Evolutionary conservation across 2,888 invertebrate species (phyloP), one percentile per base, ranked within the genome.

Genomic region (Sinohyriopsis cumingii): DNA sequence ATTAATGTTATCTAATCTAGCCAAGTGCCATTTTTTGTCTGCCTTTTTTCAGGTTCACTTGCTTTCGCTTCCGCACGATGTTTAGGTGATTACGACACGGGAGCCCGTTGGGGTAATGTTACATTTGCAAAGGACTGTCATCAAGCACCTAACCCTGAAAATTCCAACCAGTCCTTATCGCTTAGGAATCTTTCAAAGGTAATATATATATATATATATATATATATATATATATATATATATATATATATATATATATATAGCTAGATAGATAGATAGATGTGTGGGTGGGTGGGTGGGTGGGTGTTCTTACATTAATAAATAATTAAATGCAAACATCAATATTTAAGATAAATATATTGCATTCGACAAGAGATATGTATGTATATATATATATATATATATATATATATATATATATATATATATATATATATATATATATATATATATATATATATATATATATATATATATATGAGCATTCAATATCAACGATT

Each of bases 111-210:
- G 70, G 61, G 64, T 19, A 18, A 54, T 3, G 63, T 74, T 6
- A 54, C 22, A n/a, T 57, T 68, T 7, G 56, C 25, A 24, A 28
- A 61, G 15, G 55, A 28, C 4, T 77, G 77, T 63, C 63, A 67
- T 15, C n/a, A 7, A 2, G 54, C 63, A 53, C 71, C 76, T 2
- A 63, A 59, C 6, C 60, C 59, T 3, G 57, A 59, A 6, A 45
- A 69, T 59, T 79, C 78, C 0, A 28, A 59, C 0, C 71, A 73
- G 12, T 77, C 80, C 0, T 28, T 4, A 4, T 57, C 54, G 1
- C 72, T 82, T 9, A 67, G 68, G 63, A 62, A 28, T 6, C 64
- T 80, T 1, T 71, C 80, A 1, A 63, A 77, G 79, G 80, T 82
- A 66, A 28, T 28, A 28, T 28, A 28, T 28, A 28, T 28, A 25